Conservation (phyloP, 2,888 invertebrate genomes). For the Idaea aversata region DNA sequence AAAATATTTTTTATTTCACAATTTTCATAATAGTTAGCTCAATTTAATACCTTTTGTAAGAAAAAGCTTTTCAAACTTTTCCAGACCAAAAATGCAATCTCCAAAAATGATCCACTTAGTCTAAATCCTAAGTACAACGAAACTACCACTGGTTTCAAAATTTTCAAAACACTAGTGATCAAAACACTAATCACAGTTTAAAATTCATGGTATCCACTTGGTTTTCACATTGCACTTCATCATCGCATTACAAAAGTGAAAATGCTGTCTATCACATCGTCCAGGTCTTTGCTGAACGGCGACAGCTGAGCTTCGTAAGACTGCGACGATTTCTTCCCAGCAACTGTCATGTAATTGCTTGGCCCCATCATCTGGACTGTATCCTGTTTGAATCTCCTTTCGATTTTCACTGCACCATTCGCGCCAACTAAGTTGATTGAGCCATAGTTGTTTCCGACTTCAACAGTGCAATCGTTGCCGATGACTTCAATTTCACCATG, state of each 20-base stretch:
- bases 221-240: constrained; percentile 17
- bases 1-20: not conserved
- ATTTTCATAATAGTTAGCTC: not conserved
- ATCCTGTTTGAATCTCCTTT: constrained; percentile 60
- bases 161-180: not conserved
- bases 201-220: not conserved
- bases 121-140: not conserved
- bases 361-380: constrained; percentile 61
- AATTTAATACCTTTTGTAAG: not conserved
- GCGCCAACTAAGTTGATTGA: constrained; percentile 65
- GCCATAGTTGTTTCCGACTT: constrained; percentile 63
- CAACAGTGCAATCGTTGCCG: constrained; percentile 68
- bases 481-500: constrained; percentile 71
- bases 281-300: constrained; percentile 71
- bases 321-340: constrained; percentile 58
- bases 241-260: constrained; percentile 75
- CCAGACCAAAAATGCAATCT: not conserved
- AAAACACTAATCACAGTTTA: not conserved
- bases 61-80: not conserved
- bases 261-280: constrained; percentile 72
- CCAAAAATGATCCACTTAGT: too few species aligned
- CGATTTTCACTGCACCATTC: constrained; percentile 58
- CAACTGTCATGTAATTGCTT: constrained; percentile 58
- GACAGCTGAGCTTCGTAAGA: constrained; percentile 67
- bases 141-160: not conserved